Evolutionary conservation across 64 coral and sea anemone genomes (phyloP), one percentile per base, ranked within the genome.

Genomic region (Actinia tenebrosa): DNA sequence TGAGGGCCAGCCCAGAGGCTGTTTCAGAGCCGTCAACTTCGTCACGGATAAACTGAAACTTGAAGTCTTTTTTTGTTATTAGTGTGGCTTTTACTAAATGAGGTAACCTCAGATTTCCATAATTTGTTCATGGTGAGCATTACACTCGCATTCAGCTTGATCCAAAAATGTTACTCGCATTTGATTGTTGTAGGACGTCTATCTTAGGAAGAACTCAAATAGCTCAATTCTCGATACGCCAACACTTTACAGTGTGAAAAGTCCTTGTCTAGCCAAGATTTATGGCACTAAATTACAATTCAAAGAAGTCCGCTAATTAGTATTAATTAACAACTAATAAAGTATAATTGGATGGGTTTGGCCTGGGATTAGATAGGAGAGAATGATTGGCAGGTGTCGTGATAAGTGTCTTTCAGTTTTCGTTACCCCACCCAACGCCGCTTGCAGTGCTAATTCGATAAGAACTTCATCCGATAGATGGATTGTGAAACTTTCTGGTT

Each of bases 331-430:
- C 79, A 81, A 53, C 15, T 81, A 81, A 81, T 81, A 81, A 79
- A 81, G 45, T 81, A 13, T 81, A 81, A 81, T 81, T 53, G 79
- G 50, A 45, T 81, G 79, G 79, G 79, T 22, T n/a, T 81, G 79
- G 43, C 79, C 79, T 81, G 18, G 79, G 43, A 45, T 53, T 50
- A 81, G 18, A 47, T 22, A 50, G 1, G 18, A 81, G 44, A 53
- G 50, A n/a, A 23, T 81, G 79, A 81, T 23, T 81, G 79, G 19
- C 79, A 81, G 79, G 44, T 52, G 15, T 81, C 77, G 47, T 50
- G 47, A 42, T 17, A n/a, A 27, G 23, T 52, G 79, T 75, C 69
- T 75, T 75, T 75, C 69, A 75, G 69, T 75, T 69, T 69, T 30
- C 69, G 9, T 75, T 30, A 42, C 69, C 69, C 23, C 69, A 75